Percentiles rank a stretch among this genome's conserved stretches.
Conservation (phyloP, 2,113 vertebrate genomes). For the Oplegnathus fasciatus region DNA sequence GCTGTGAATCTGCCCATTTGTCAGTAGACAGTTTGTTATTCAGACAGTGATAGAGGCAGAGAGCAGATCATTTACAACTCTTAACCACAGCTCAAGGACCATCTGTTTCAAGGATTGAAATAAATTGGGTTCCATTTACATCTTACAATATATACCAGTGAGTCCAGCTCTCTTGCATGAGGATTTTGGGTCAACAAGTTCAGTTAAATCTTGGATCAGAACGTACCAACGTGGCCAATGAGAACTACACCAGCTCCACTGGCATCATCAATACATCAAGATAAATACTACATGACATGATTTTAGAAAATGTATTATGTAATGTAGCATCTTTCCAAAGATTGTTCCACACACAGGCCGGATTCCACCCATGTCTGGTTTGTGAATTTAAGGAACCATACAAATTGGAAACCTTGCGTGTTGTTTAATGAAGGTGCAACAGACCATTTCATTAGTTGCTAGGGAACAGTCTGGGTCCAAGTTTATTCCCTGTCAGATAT, state of each 20-base stretch:
- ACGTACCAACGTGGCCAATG: neutral
- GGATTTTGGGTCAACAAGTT: conserved; percentile 1
- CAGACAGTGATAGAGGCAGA: conserved; percentile 22
- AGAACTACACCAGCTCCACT: neutral
- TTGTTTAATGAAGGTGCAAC: neutral
- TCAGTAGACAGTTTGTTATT: conserved; percentile 47
- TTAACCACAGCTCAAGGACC: conserved; percentile 35
- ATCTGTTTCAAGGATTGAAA: conserved; percentile 43
- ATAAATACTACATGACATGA: neutral
- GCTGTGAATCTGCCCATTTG: conserved; percentile 37
- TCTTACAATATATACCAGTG: neutral
- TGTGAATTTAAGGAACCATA: neutral
- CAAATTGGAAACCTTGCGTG: neutral
- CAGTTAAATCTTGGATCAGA: neutral
- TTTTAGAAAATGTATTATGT: neutral
- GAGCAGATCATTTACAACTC: conserved; percentile 38
- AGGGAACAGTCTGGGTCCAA: neutral
- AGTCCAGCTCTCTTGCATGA: neutral
- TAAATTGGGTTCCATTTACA: conserved; percentile 32
- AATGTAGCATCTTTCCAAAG: neutral
- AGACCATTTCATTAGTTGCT: neutral
- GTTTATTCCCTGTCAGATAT: neutral
- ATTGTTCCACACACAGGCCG: no score
- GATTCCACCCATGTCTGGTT: neutral
- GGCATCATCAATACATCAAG: neutral